These are phyloP conservation scores for Bradypus variegatus DNA, from an alignment of 2,797 vertebrate species.

Conservation along the genomic window DNA sequence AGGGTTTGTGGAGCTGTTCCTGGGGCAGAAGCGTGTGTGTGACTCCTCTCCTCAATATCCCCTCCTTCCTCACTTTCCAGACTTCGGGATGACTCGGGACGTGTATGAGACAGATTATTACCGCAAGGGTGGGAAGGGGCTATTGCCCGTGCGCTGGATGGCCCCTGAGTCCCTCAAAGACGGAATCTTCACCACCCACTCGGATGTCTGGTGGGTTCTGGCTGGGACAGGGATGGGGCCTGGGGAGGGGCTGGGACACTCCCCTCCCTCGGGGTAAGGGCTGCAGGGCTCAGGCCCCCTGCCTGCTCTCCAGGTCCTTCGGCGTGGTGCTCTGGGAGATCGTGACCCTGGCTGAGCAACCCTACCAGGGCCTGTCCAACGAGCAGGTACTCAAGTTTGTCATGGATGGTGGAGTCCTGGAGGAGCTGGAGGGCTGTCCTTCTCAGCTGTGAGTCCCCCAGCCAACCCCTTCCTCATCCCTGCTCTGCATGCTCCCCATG, in stretches of 20 bases:
- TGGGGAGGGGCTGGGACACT: neutral
- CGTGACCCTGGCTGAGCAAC: slow-evolving; percentile 77
- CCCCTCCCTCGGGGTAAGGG: neutral
- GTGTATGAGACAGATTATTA: slow-evolving; percentile 83
- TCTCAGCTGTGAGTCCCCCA: slow-evolving; percentile 72
- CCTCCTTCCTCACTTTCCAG: slow-evolving; percentile 44
- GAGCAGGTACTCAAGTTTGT: slow-evolving; percentile 81
- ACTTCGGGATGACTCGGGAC: slow-evolving; percentile 82
- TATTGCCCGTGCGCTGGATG: slow-evolving; percentile 82
- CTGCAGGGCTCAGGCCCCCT: neutral
- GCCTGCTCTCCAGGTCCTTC: slow-evolving; percentile 71
- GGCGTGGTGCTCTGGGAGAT: slow-evolving; percentile 82
- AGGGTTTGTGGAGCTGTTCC: neutral
- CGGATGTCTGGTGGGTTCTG: slow-evolving; percentile 76
- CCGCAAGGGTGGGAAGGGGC: slow-evolving; percentile 78
- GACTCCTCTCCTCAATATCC: neutral
- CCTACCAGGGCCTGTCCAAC: slow-evolving; percentile 81
- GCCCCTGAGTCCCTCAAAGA: slow-evolving; percentile 80
- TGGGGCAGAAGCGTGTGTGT: neutral
- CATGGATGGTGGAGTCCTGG: slow-evolving; percentile 75
- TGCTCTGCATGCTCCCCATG: neutral
- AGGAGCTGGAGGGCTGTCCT: slow-evolving; percentile 73
- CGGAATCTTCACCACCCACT: slow-evolving; percentile 78
- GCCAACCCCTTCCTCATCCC: rapidly evolving
- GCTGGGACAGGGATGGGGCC: neutral